Base-by-base conservation (phyloP, 2,797 vertebrate species). In the Sebastes melanostomus region DNA sequence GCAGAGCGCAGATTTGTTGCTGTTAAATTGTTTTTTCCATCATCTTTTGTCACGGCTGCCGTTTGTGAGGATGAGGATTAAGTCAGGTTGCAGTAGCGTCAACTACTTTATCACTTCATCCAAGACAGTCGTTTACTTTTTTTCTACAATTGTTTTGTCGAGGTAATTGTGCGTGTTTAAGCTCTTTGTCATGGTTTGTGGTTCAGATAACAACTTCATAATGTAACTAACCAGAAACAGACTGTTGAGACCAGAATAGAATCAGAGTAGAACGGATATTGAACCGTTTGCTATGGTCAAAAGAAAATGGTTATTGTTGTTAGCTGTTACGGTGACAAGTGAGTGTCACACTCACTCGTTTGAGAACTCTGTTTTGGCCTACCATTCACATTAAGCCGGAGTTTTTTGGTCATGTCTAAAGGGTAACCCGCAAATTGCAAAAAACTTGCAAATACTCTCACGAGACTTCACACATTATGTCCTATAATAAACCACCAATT, bases 1-100 rank as follows among this genome's bases (percentile, higher is more conserved):
- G 71, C 50, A 25, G 79, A 78, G 55, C 52, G 27, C 55, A 55
- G 62, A 70, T 65, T 84, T 88, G 72, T 74, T 78, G 56, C 13
- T 59, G 29, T 5, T 8, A 42, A 42, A 50, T 71, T 62, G 24
- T 74, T 24, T 79, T 79, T 70, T 66, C 10, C 46, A 50, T 50
- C 46, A 58, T 83, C 46, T 61, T 73, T 38, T 58, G 29, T 58
- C 59, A 60, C 6, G 5, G 22, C 55, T 63, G 22, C 27, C 68
- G 24, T 65, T 73, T 70, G 24, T 29, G 52, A 72, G 68, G 68
- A 67, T 52, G 72, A 46, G 29, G 36, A 78, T 63, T 67, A 27
- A 67, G 24, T 62, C 10, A n/a, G 14, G 11, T 13, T 61, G 30
- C 46, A 38, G 56, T 22, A 7, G 11, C 32, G 24, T 63, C 70